These are phyloP conservation scores for Sitta carolinensis DNA, from an alignment of 2,797 vertebrate genomes.

Conservation along the genomic window DNA sequence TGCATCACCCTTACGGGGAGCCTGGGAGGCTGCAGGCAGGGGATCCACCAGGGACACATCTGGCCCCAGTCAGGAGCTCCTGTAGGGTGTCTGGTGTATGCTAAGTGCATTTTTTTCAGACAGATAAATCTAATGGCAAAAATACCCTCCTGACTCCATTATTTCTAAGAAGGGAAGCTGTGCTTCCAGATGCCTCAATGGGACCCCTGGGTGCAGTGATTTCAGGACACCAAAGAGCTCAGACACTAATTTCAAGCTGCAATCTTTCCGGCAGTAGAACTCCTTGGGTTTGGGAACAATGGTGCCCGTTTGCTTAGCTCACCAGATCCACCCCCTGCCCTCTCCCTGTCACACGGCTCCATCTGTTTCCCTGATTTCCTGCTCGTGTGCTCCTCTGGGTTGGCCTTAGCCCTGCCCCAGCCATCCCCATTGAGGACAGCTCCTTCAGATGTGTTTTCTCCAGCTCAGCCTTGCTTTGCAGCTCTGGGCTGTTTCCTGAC, in stretches of 20 bases:
- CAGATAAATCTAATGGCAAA: not conserved
- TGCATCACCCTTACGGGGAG: fast-evolving
- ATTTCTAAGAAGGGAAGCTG: not conserved
- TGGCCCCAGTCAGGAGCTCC: not conserved
- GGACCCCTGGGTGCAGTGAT: not conserved
- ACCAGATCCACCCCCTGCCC: not conserved
- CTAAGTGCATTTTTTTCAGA: not conserved
- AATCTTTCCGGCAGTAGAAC: not conserved
- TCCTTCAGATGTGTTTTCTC: not conserved
- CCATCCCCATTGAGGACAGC: not conserved
- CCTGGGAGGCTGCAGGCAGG: not conserved
- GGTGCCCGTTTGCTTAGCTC: not conserved
- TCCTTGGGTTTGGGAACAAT: constrained; percentile 14
- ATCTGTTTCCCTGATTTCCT: constrained; percentile 65
- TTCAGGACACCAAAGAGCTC: not conserved
- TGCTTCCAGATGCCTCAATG: not conserved
- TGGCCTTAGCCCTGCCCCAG: not conserved
- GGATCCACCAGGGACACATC: fast-evolving
- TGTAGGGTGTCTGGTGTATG: not conserved
- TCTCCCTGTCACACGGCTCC: not conserved
- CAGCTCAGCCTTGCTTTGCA: not conserved
- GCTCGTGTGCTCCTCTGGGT: not conserved
- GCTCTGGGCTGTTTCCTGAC: constrained; percentile 4
- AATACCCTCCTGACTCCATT: not conserved
- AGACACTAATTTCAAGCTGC: not conserved